A percentile compares a stretch with the other conserved stretches of the same genome.
phyloP scores from a whole-genome alignment of 1,140 invertebrate genomes.

The Drosophila sturtevanti region DNA sequence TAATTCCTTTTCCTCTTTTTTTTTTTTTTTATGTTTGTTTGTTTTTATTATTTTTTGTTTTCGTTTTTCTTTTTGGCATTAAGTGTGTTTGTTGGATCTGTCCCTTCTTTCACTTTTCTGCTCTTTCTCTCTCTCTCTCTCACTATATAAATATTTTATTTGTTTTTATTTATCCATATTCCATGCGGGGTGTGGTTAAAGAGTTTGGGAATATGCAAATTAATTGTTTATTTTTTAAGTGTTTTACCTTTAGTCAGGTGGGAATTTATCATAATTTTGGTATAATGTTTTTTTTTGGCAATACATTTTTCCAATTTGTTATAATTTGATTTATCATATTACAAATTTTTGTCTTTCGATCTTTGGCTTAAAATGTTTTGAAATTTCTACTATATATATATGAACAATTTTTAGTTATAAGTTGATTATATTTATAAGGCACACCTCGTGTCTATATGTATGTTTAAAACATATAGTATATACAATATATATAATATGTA shows the following conservation, averaged over 20 bases:
- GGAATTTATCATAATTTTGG: too few relatives aligned
- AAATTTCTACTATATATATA: too few relatives aligned
- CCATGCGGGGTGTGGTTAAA: neutral
- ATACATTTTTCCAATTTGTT: too few relatives aligned
- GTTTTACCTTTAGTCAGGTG: too few relatives aligned
- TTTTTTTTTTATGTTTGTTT: neutral
- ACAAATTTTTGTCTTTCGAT: too few relatives aligned
- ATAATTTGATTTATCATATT: too few relatives aligned
- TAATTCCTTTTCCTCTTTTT: slow-evolving; percentile 2
- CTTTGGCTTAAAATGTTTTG: too few relatives aligned
- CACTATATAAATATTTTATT: slow-evolving; percentile 41
- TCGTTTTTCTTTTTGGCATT: neutral
- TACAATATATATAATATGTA: neutral
- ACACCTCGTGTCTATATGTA: slow-evolving; percentile 20
- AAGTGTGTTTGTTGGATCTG: slow-evolving; percentile 11
- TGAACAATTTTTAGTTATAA: too few relatives aligned
- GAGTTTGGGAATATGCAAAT: too few relatives aligned
- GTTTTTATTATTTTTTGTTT: neutral
- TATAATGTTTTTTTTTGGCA: too few relatives aligned
- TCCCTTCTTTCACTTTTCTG: neutral
- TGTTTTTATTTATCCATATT: slow-evolving; percentile 42
- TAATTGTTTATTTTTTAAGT: too few relatives aligned
- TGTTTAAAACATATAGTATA: slow-evolving; percentile 39
- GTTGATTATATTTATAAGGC: too few relatives aligned
- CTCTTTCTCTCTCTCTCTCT: neutral